Evolutionary conservation across 2,113 vertebrate species (phyloP).

Genomic region (Catharus bicknelli): DNA sequence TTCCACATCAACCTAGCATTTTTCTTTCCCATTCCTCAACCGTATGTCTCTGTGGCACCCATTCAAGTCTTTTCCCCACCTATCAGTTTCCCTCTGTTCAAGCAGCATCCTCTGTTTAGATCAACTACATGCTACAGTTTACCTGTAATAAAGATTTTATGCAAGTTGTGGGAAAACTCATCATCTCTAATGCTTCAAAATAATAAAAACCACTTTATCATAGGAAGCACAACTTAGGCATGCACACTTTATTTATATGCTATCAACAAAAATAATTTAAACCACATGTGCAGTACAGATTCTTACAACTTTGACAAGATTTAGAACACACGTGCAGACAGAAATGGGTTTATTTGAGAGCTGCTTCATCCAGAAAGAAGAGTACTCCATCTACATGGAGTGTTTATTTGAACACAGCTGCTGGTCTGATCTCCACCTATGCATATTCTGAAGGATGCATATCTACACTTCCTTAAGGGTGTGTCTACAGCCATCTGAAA

Average conservation of each 20-base stretch:
- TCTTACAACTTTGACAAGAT: not conserved
- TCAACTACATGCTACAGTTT: not conserved
- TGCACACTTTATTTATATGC: not conserved
- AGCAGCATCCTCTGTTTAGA: not conserved
- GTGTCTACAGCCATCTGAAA: not conserved
- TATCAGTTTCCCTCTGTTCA: not conserved
- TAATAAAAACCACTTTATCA: not conserved
- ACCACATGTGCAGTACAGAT: not conserved
- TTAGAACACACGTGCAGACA: not conserved
- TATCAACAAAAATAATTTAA: not conserved
- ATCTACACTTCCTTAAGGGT: not conserved
- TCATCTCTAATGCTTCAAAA: not conserved
- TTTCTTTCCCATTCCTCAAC: not conserved
- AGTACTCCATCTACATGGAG: not conserved
- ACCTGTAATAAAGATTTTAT: not conserved
- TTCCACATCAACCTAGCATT: not conserved
- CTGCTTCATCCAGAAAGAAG: not conserved
- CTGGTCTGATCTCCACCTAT: not conserved
- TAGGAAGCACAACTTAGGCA: not conserved
- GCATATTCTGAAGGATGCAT: not conserved
- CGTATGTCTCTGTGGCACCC: accelerated
- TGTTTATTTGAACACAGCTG: not conserved
- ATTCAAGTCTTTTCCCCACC: not conserved
- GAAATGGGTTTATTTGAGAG: not conserved
- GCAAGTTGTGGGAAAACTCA: not conserved